Percentiles rank a stretch among this genome's conserved stretches.
These are phyloP conservation scores for Contarinia nasturtii DNA, from an alignment of 1,140 invertebrate genomes.

Conservation along the genomic window DNA sequence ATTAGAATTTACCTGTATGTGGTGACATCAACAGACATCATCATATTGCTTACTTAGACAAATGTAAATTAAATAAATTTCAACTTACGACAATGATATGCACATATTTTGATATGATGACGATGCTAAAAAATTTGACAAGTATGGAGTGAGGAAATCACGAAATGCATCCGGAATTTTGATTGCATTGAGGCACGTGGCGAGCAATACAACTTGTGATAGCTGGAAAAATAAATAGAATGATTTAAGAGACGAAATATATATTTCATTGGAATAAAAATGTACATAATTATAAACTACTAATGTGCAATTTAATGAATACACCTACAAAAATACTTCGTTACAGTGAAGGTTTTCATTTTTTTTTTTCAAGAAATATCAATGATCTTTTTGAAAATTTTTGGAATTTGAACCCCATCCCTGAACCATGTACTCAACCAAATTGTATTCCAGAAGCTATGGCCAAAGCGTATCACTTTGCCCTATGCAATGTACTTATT, in stretches of 20 bases:
- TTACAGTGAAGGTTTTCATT: too few relatives aligned
- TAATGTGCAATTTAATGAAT: too few relatives aligned
- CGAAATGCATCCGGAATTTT: neutral
- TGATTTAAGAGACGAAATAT: neutral
- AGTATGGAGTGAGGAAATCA: slow-evolving; percentile 8
- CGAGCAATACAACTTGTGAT: slow-evolving; percentile 15
- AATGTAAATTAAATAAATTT: neutral
- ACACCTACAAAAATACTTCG: too few relatives aligned
- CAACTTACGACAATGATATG: slow-evolving; percentile 12
- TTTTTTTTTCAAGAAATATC: too few relatives aligned
- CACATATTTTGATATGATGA: slow-evolving; percentile 10
- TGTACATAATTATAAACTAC: too few relatives aligned
- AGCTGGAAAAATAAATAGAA: too few relatives aligned
- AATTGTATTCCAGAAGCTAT: neutral
- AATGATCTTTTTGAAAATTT: too few relatives aligned
- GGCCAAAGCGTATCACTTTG: neutral
- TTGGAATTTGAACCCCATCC: too few relatives aligned
- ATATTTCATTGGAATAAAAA: too few relatives aligned
- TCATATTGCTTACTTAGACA: neutral
- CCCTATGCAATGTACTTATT: neutral
- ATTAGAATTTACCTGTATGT: neutral
- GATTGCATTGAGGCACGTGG: neutral
- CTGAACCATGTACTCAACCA: too few relatives aligned
- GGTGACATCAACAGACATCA: neutral
- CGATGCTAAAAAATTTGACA: slow-evolving; percentile 14